Base-by-base conservation (phyloP, 2,113 vertebrate species). In the Anhinga anhinga region DNA sequence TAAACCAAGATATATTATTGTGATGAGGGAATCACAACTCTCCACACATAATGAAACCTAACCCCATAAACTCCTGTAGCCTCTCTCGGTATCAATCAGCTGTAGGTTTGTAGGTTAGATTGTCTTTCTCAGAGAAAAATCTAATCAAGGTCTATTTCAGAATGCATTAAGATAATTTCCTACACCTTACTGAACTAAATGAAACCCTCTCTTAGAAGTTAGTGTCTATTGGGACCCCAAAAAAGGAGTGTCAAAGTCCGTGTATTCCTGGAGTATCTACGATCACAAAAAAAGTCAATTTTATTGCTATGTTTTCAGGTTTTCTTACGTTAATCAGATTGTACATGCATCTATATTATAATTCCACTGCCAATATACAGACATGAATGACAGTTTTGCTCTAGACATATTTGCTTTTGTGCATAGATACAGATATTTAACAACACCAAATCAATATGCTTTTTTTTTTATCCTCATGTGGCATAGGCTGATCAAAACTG, bases 1-100 rank as follows among this genome's bases (percentile, higher is more conserved):
- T 56, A 86, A 91, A 5, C 45, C 73, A 82, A 84, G 91, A 88
- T 6, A 82, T 47, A 96, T 96, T 96, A 70, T 82, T 85, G 47
- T 92, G 95, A 72, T 82, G 86, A 82, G 29, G 36, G 86, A 93
- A 92, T 89, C 30, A 16, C 36, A 90, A 72, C 12, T 82, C 47
- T 90, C 32, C 59, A 79, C 88, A 92, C 13, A 76, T 36, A 49
- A 50, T 52, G 76, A 92, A 96, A 82, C 34, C n/a, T 89, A 88
- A 93, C 32, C 69, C 27, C 6, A 69, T 6, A 36, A 61, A 86
- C 6, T 83, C 47, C 30, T 84, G 44, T 14, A 86, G 49, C 16
- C 55, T 44, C 15, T 86, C 53, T 79, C 11, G 1, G 30, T 84
- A 77, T 84, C 49, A 81, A 65, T 91, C 49, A 79, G 17, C 34